A percentile compares a stretch with the other conserved stretches of the same genome.
phyloP scores from a whole-genome alignment of 2,113 vertebrate species.

The Plectropomus leopardus region DNA sequence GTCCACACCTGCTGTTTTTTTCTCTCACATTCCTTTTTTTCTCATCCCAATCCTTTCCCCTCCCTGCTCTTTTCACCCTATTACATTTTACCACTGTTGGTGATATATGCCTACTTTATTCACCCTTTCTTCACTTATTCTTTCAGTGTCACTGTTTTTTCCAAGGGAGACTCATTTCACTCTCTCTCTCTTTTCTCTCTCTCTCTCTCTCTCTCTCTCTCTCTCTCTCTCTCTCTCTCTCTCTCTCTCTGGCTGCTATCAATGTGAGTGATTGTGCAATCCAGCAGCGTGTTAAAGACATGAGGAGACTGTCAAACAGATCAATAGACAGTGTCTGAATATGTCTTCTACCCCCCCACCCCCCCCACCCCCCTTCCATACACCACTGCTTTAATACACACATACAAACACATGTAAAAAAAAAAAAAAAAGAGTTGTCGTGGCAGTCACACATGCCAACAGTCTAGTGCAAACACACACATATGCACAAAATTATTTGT shows the following conservation, averaged over 20 bases:
- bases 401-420: background rate
- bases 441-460: background rate
- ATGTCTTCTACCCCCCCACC: slow-evolving; percentile 47
- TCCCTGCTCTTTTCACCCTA: slow-evolving; percentile 12
- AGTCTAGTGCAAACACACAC: background rate
- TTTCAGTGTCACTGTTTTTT: slow-evolving; percentile 21
- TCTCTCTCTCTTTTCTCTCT: slow-evolving; percentile 13
- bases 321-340: slow-evolving; percentile 73
- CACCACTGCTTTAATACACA: slow-evolving; percentile 3
- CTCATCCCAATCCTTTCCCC: slow-evolving; percentile 19
- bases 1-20: slow-evolving; percentile 27
- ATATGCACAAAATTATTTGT: background rate
- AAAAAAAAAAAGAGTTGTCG: background rate
- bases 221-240: slow-evolving; percentile 21
- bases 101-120: slow-evolving; percentile 47
- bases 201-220: slow-evolving; percentile 26
- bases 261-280: slow-evolving; percentile 80
- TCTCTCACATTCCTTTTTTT: slow-evolving; percentile 30
- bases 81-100: slow-evolving; percentile 36
- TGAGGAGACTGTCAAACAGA: slow-evolving; percentile 81
- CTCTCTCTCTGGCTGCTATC: slow-evolving; percentile 58
- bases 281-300: slow-evolving; percentile 74
- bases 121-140: slow-evolving; percentile 59
- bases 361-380: slow-evolving; percentile 1
- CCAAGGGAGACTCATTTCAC: slow-evolving; percentile 8